Base-by-base conservation (phyloP, 1,140 invertebrate species). In the Oreohelix idahoensis region DNA sequence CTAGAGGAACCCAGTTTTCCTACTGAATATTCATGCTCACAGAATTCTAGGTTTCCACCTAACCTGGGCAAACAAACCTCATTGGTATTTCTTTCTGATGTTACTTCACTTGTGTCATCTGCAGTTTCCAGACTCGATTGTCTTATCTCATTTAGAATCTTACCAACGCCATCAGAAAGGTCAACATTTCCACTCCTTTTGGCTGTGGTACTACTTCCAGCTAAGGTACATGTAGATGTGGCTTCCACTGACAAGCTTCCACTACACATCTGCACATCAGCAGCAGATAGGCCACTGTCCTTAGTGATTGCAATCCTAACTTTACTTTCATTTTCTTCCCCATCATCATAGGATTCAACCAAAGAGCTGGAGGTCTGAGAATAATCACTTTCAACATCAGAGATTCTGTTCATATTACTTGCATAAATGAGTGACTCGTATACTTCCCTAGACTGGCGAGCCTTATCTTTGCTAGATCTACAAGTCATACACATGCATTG, bases 1-100 rank as follows among this genome's bases (percentile, higher is more conserved):
- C n/a, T 8, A 29, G 71, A 45, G 36, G 38, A 42, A 26, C 23
- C 1, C 39, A 29, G 23, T 29, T 20, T 73, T 73, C 71, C 71
- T 10, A 73, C 26, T 39, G 71, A 66, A 66, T 66, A 66, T n/a
- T 66, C 63, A 66, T 66, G 63, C 8, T 66, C n/a, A 66, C n/a
- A 66, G 11, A 32, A 32, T 23, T 66, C n/a, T 4, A 5, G 10
- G 63, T 35, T 66, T 8, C 11, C 63, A 2, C 11, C 63, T 66
- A 66, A 35, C 32, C n/a, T 32, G n/a, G 63, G 29, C 29, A 32
- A 66, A 32, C 20, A 32, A 32, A 15, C 29, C 17, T 4, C n/a
- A 35, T 23, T 35, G 17, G 29, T 66, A 35, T 29, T 32, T 66
- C 63, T 66, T 66, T 66, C 29, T 11, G 11, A 2, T 8, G n/a